Evolutionary conservation across 2,888 invertebrate genomes (phyloP).

Genomic region (Andrena bucephala): DNA sequence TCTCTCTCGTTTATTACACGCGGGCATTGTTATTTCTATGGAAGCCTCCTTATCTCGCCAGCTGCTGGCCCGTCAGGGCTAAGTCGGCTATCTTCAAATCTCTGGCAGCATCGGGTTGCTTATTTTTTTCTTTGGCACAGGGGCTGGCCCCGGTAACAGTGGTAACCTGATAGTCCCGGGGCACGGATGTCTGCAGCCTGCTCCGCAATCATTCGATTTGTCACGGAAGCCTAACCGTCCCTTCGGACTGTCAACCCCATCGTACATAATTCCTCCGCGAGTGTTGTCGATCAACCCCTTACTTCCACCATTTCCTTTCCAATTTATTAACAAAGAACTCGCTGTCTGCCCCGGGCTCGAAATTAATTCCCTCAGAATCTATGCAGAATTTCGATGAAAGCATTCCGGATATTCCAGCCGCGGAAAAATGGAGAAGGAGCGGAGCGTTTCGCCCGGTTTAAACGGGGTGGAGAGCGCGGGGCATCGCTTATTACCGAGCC

Average conservation of each 20-base stretch:
- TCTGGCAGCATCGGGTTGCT: constrained; percentile 62
- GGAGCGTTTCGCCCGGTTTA: constrained; percentile 9
- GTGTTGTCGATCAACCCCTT: too few relatives aligned
- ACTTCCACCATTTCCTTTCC: too few relatives aligned
- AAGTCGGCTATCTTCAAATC: constrained; percentile 62
- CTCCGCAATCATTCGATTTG: constrained; percentile 60
- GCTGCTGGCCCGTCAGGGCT: constrained; percentile 37
- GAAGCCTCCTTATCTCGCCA: constrained; percentile 26
- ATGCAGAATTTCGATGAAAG: neutral
- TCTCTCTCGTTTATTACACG: constrained; percentile 42
- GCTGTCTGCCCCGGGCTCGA: neutral
- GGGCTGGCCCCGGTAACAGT: constrained; percentile 18
- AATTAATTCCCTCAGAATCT: neutral
- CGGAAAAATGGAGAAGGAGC: neutral
- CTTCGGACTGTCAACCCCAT: constrained; percentile 17
- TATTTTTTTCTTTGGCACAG: constrained; percentile 51
- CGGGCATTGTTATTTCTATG: constrained; percentile 31
- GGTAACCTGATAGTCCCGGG: constrained; percentile 67
- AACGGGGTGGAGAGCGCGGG: constrained; percentile 1
- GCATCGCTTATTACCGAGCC: constrained; percentile 47
- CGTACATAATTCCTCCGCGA: neutral
- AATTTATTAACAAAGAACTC: neutral
- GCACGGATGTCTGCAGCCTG: constrained; percentile 39
- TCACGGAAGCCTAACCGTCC: constrained; percentile 34
- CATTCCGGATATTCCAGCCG: neutral